Evolutionary conservation across 2,797 vertebrate genomes (phyloP).

Genomic region (Micromesistius poutassou): DNA sequence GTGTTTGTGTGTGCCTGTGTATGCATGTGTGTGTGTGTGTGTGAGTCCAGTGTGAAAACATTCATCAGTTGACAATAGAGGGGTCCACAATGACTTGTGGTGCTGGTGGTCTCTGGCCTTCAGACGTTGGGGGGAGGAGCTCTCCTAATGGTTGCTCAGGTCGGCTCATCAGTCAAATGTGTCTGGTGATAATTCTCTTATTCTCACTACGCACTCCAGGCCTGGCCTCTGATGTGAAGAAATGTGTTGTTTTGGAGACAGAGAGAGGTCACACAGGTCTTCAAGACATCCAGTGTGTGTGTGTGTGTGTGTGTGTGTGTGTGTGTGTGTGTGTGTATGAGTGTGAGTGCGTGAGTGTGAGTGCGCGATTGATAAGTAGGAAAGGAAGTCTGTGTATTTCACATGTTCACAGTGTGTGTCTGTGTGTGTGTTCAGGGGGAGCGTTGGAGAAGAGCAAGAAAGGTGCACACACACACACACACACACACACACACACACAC

Average conservation of each 20-base stretch:
- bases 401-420: conserved; percentile 44
- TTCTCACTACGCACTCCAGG: not conserved
- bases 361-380: conserved; percentile 49
- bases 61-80: not conserved
- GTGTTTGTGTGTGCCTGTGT: not conserved
- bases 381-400: conserved; percentile 36
- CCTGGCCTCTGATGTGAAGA: not conserved
- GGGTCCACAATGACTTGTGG: not conserved
- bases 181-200: not conserved
- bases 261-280: not conserved
- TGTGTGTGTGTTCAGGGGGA: conserved; percentile 11
- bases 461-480: conserved; percentile 18
- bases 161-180: not conserved
- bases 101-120: not conserved
- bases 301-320: not conserved
- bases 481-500: conserved; percentile 15
- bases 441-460: conserved; percentile 16
- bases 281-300: not conserved
- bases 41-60: not conserved
- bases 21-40: not conserved
- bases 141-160: not conserved
- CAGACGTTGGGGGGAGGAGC: not conserved
- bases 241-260: not conserved
- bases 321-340: conserved; percentile 17
- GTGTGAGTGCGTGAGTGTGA: conserved; percentile 11